Base-by-base conservation (phyloP, 2,888 invertebrate species). In the Blomia tropicalis region DNA sequence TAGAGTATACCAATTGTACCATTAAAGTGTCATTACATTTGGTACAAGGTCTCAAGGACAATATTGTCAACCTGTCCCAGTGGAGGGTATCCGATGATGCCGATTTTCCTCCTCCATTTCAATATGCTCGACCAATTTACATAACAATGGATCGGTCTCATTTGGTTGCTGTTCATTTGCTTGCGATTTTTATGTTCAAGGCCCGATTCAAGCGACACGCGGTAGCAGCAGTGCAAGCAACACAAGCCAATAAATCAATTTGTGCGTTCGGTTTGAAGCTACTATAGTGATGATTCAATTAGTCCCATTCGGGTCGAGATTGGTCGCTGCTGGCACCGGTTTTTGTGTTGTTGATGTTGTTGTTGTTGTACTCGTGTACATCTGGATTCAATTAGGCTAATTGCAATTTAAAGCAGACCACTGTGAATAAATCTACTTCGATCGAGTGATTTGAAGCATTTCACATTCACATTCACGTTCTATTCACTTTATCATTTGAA, bases 211-310 rank as follows among this genome's bases (percentile, higher is more conserved):
- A n/a, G n/a, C n/a, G n/a, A n/a, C n/a, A n/a, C n/a, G n/a, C n/a
- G n/a, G 7, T 47, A 11, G 27, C 22, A 27, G 51, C 7, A 7
- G 7, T 11, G 51, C n/a, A 7, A 7, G 11, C 51, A 47, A 14
- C 27, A 7, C 22, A n/a, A 27, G 51, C 51, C 51, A 47, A 47
- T 47, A 47, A 47, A 47, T 47, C 51, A 47, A 47, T 47, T 47
- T 47, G 51, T 47, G 27, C 51, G 7, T 22, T n/a, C 41, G n/a
- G 14, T 17, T 19, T 25, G 7, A 22, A 19, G 51, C 7, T n/a
- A 47, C 23, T 47, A n/a, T n/a, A 7, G 51, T 47, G 51, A 47
- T 47, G 51, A 47, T 47, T 47, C 51, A 47, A 47, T 47, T 47
- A 47, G 23, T 47, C 27, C 27, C 7, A 47, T 47, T 47, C 22